phyloP scores from a whole-genome alignment of 2,888 invertebrate species.

The Asteroscopus sphinx region DNA sequence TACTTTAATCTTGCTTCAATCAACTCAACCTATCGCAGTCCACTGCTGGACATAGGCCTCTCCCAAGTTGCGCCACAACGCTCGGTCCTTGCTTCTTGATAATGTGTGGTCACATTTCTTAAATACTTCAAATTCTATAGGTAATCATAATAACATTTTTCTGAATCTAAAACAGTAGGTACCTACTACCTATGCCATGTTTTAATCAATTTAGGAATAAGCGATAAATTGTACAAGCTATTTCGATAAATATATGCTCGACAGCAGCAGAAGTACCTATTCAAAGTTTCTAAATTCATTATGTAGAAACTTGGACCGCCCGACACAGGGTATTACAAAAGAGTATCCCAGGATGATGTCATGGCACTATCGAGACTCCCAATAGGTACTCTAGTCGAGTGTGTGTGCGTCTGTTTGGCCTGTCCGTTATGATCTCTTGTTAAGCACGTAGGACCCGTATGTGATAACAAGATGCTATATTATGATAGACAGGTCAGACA shows the following conservation, averaged over 20 bases:
- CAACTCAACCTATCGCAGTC: too few species aligned
- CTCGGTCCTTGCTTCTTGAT: conserved; percentile 24
- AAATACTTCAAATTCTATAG: too few species aligned
- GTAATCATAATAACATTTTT: too few species aligned
- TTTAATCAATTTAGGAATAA: too few species aligned
- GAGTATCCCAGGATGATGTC: conserved; percentile 47
- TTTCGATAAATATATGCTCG: neutral
- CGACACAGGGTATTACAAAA: conserved; percentile 27
- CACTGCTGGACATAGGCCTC: too few species aligned
- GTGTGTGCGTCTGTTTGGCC: conserved; percentile 46
- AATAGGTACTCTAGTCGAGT: conserved; percentile 46
- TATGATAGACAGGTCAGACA: conserved; percentile 79
- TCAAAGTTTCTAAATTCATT: conserved; percentile 4
- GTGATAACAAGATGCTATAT: conserved; percentile 69
- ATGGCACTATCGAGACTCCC: conserved; percentile 34
- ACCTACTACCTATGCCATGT: too few species aligned
- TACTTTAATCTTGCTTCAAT: conserved; percentile 9
- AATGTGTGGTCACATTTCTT: neutral
- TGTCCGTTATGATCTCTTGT: conserved; percentile 59
- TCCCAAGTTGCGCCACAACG: too few species aligned
- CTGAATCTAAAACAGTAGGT: too few species aligned
- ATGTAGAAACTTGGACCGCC: conserved; percentile 16
- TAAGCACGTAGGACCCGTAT: conserved; percentile 62
- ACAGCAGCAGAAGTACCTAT: conserved; percentile 7
- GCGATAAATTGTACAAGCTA: too few species aligned